Evolutionary conservation across 2,888 invertebrate species (phyloP).

Genomic region (Brachyptera risi): DNA sequence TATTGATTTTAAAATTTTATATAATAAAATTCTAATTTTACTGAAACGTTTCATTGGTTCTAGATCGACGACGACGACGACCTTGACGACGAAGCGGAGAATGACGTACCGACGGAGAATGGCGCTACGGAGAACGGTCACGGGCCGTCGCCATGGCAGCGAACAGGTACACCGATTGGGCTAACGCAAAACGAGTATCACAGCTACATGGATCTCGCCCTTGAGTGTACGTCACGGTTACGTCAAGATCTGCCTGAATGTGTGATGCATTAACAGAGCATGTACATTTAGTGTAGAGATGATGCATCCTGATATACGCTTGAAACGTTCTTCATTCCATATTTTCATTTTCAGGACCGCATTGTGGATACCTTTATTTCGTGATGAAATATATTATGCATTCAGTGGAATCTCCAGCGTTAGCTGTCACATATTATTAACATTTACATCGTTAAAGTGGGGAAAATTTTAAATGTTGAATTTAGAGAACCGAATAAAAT

Average conservation of each 20-base stretch:
- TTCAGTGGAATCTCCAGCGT: no score
- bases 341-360: no score
- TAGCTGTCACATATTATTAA: no score
- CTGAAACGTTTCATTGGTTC: no score
- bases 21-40: no score
- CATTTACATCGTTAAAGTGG: no score
- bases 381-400: no score
- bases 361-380: no score
- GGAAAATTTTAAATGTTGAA: no score
- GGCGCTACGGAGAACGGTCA: slow-evolving; percentile 8
- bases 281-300: neutral
- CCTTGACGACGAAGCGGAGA: slow-evolving; percentile 29
- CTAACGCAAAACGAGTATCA: slow-evolving; percentile 73
- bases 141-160: slow-evolving; percentile 43
- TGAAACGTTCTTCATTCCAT: no score
- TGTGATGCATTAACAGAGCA: neutral
- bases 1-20: no score
- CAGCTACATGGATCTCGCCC: slow-evolving; percentile 72
- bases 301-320: neutral
- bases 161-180: slow-evolving; percentile 40
- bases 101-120: slow-evolving; percentile 13
- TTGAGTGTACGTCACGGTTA: slow-evolving; percentile 63
- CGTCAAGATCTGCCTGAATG: neutral
- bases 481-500: no score
- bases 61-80: slow-evolving; percentile 43